Conservation (phyloP, 2,888 invertebrate species). For the Cheilosia soror region DNA sequence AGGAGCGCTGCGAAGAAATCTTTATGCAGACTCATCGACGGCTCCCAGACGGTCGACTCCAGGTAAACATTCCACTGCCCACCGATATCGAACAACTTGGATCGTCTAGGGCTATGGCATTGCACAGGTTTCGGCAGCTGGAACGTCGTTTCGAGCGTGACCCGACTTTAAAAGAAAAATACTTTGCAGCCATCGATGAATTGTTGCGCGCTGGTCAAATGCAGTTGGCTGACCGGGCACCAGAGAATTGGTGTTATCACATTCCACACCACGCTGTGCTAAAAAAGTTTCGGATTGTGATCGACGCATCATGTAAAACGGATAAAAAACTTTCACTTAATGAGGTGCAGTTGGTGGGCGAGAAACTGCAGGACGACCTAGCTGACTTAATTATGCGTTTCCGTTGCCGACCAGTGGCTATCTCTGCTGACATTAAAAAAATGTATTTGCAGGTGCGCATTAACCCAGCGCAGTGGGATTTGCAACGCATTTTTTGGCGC, state of each 20-base stretch:
- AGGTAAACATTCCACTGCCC: constrained; percentile 5
- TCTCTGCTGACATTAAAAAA: constrained; percentile 28
- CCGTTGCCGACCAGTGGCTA: too few species aligned
- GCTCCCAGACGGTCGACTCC: too few species aligned
- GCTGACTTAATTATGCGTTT: too few species aligned
- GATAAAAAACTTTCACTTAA: not conserved
- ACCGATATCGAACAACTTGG: not conserved
- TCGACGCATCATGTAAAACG: not conserved
- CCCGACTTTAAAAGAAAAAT: too few species aligned
- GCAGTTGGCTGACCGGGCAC: not conserved
- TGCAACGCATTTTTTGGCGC: constrained; percentile 48
- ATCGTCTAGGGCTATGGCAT: not conserved
- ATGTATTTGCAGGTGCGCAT: constrained; percentile 40
- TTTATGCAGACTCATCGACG: constrained; percentile 1
- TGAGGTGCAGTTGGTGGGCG: too few species aligned
- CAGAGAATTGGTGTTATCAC: not conserved
- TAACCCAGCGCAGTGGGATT: constrained; percentile 22
- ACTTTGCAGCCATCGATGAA: not conserved
- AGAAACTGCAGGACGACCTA: too few species aligned
- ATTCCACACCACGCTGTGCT: constrained; percentile 10
- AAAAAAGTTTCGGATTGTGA: constrained; percentile 6
- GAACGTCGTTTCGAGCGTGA: too few species aligned
- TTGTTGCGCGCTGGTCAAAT: constrained; percentile 1
- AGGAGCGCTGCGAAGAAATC: not conserved
- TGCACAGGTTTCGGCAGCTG: too few species aligned